Evolutionary conservation across 2,888 invertebrate genomes (phyloP).

Genomic region (Caenorhabditis macrosperma): DNA sequence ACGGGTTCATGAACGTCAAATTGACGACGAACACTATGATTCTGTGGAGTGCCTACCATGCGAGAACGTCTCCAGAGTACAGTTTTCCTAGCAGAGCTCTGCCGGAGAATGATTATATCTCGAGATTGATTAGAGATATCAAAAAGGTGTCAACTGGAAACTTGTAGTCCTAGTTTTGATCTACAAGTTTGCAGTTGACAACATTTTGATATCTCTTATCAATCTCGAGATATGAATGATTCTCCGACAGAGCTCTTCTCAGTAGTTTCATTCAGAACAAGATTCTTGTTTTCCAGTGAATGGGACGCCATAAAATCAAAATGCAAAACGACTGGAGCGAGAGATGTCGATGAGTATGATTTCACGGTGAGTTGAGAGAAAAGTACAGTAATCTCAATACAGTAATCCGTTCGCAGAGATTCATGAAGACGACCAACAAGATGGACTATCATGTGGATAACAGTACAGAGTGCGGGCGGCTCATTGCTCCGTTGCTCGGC

Average conservation of each 20-base stretch:
- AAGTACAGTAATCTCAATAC: not conserved
- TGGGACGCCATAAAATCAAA: constrained; percentile 61
- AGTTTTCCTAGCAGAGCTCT: too few species aligned
- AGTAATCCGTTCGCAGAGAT: constrained; percentile 24
- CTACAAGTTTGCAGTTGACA: too few species aligned
- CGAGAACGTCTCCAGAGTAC: constrained; percentile 55
- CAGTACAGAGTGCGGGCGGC: constrained; percentile 62
- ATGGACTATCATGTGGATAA: constrained; percentile 62
- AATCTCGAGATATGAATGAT: too few species aligned
- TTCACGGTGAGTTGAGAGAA: constrained; percentile 28
- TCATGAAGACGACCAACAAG: constrained; percentile 52
- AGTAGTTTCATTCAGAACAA: too few species aligned
- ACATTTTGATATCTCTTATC: too few species aligned
- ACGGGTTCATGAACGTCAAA: constrained; percentile 57
- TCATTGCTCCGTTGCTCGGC: constrained; percentile 60
- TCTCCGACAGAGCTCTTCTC: too few species aligned
- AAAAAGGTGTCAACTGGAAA: too few species aligned
- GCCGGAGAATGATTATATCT: too few species aligned
- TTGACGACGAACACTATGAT: constrained; percentile 58
- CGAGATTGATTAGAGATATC: too few species aligned
- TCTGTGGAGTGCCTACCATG: constrained; percentile 67
- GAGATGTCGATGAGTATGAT: constrained; percentile 57
- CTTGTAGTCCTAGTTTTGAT: too few species aligned
- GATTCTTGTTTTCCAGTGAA: constrained; percentile 44
- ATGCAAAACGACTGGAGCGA: constrained; percentile 48